phyloP scores from a whole-genome alignment of 2,113 vertebrate genomes.

The Alaudala cheleensis region DNA sequence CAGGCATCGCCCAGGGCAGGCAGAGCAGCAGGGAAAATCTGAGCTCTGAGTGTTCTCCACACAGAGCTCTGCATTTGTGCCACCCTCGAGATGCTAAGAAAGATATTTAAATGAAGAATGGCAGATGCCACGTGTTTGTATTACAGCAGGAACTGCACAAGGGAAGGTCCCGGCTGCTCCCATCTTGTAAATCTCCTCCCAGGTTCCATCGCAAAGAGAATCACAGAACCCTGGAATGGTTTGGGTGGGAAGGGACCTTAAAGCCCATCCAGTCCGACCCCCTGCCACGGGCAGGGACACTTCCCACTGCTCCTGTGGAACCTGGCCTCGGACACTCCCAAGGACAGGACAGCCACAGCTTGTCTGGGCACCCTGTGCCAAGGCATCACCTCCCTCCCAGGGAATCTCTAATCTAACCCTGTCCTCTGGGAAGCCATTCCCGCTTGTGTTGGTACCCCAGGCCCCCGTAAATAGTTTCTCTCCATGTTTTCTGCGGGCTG shows the following conservation, averaged over 20 bases:
- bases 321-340: rapidly evolving
- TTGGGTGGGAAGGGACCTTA: background rate
- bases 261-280: rapidly evolving
- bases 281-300: background rate
- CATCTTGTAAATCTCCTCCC: background rate
- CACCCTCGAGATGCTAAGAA: background rate
- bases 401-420: background rate
- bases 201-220: background rate
- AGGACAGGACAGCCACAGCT: background rate
- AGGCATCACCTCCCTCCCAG: background rate
- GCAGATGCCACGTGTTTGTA: rapidly evolving
- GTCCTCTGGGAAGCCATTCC: no score
- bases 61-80: background rate
- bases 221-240: background rate
- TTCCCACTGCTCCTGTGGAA: rapidly evolving
- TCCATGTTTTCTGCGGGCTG: background rate
- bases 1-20: background rate
- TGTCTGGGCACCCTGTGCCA: background rate
- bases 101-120: background rate
- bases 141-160: rapidly evolving
- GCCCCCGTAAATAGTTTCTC: rapidly evolving
- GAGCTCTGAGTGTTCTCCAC: background rate
- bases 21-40: background rate
- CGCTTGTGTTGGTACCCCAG: background rate
- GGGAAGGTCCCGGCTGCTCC: background rate